Evolutionary conservation across 2,888 invertebrate genomes (phyloP).

Genomic region (Ephialtes manifestator): DNA sequence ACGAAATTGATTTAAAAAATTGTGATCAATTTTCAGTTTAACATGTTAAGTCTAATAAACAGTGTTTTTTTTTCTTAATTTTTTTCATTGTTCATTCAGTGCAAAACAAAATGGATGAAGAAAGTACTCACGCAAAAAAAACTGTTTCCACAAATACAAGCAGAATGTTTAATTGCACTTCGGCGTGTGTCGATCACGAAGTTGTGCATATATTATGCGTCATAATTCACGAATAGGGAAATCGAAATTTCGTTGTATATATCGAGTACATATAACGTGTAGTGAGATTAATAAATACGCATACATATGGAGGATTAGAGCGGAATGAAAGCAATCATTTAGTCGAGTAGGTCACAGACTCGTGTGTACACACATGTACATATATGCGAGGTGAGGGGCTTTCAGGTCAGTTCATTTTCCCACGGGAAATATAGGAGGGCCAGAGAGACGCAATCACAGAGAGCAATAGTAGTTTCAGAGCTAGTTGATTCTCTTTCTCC

Average conservation of each 20-base stretch:
- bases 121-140: constrained; percentile 24
- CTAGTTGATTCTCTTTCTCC: neutral
- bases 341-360: constrained; percentile 42
- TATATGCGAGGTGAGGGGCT: constrained; percentile 1
- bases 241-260: constrained; percentile 10
- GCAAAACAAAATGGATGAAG: neutral
- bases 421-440: constrained; percentile 62
- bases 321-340: constrained; percentile 41
- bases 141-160: neutral
- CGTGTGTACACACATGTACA: constrained; percentile 21
- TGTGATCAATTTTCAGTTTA: too few relatives aligned
- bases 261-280: neutral
- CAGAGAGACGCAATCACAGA: constrained; percentile 26
- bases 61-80: too few relatives aligned
- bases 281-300: constrained; percentile 16
- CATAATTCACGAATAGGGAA: neutral
- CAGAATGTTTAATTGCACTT: neutral
- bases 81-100: neutral
- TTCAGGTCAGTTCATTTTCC: constrained; percentile 62
- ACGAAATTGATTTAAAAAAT: too few relatives aligned
- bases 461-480: constrained; percentile 22
- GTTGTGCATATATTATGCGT: constrained; percentile 1
- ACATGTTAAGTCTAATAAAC: too few relatives aligned
- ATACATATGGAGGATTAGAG: constrained; percentile 15
- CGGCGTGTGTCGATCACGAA: constrained; percentile 13